Evolutionary conservation across 64 coral and sea anemone genomes (phyloP).

Genomic region (Cladopsammia gracilis): DNA sequence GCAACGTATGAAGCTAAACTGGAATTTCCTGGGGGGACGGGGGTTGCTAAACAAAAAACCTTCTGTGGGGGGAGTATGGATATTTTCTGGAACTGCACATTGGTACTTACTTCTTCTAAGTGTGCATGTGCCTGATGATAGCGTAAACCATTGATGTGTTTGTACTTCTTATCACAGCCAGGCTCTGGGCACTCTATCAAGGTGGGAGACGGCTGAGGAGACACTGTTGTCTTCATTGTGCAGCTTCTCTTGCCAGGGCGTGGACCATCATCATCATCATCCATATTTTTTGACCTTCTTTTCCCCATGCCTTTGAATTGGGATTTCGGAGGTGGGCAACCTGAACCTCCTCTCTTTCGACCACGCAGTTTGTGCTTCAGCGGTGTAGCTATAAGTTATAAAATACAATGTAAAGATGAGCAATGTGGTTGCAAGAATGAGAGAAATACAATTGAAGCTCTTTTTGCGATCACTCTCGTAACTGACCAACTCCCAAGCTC

Average conservation of each 20-base stretch:
- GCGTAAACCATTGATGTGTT: conserved; percentile 97
- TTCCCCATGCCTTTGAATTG: conserved; percentile 64
- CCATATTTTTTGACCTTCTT: conserved; percentile 79
- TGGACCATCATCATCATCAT: conserved; percentile 90
- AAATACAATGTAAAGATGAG: background rate
- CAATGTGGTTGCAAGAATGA: too few species aligned
- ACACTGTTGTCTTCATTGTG: conserved; percentile 87
- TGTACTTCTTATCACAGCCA: conserved; percentile 97
- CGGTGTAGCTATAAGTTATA: conserved; percentile 56
- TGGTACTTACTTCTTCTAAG: conserved; percentile 83
- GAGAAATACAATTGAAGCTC: too few species aligned
- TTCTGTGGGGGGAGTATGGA: too few species aligned
- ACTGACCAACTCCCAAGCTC: too few species aligned
- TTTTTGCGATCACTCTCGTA: too few species aligned
- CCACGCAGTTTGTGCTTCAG: conserved; percentile 94
- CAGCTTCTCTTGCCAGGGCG: conserved; percentile 94
- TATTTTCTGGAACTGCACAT: too few species aligned
- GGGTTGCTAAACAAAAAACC: too few species aligned
- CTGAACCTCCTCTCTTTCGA: conserved; percentile 67
- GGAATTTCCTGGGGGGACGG: too few species aligned
- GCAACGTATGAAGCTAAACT: too few species aligned
- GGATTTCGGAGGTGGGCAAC: conserved; percentile 55
- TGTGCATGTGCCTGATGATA: conserved; percentile 99
- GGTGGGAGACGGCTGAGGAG: conserved; percentile 92
- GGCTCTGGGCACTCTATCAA: conserved; percentile 97